These are phyloP conservation scores for Xanthorhoe spadicearia DNA, from an alignment of 2,888 invertebrate genomes.

Conservation along the genomic window DNA sequence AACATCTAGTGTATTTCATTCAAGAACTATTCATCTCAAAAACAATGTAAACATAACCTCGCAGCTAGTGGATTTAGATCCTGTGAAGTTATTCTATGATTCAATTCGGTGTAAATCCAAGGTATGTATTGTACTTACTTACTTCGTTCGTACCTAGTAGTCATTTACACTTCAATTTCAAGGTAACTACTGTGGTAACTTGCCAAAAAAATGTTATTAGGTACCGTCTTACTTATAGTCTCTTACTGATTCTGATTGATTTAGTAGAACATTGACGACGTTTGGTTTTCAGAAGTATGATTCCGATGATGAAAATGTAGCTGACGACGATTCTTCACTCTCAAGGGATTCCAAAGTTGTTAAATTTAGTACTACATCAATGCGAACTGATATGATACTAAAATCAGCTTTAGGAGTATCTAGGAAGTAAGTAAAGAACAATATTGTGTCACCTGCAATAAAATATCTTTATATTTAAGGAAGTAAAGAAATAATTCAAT, in stretches of 20 bases:
- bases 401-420: conserved; percentile 89
- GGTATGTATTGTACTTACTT: conserved; percentile 50
- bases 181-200: too few species aligned
- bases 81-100: conserved; percentile 44
- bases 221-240: too few species aligned
- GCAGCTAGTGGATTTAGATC: conserved; percentile 38
- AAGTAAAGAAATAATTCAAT: too few species aligned
- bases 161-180: background rate
- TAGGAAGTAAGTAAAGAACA: conserved; percentile 85
- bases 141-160: too few species aligned
- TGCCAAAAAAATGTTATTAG: too few species aligned
- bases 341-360: conserved; percentile 87
- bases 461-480: too few species aligned
- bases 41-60: conserved; percentile 60
- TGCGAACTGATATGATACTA: conserved; percentile 88
- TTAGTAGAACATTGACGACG: background rate
- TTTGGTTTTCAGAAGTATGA: conserved; percentile 65
- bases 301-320: conserved; percentile 80
- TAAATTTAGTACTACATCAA: conserved; percentile 86
- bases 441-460: too few species aligned
- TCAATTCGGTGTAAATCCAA: conserved; percentile 66
- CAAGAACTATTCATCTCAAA: conserved; percentile 40
- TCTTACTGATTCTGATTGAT: too few species aligned
- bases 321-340: conserved; percentile 63
- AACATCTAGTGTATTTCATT: background rate